These are phyloP conservation scores for Odocoileus virginianus DNA, from an alignment of 2,113 vertebrate species.

Conservation along the genomic window DNA sequence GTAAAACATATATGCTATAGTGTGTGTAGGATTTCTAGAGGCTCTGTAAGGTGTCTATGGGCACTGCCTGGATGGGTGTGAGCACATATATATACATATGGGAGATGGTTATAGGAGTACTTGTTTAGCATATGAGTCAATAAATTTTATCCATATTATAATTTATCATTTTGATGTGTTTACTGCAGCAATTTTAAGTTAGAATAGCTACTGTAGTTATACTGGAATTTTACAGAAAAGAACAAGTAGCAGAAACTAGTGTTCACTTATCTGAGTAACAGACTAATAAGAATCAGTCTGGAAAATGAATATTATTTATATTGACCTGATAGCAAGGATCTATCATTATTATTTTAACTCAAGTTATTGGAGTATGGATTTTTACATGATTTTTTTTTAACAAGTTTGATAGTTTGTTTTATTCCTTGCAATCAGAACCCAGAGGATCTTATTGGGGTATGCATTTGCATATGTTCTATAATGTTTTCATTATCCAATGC, in stretches of 20 bases:
- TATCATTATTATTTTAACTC: constrained; percentile 19
- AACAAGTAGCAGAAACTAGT: background rate
- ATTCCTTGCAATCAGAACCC: constrained; percentile 71
- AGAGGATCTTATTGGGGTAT: constrained; percentile 64
- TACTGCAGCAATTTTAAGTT: background rate
- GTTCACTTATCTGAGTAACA: background rate
- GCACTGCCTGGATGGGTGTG: background rate
- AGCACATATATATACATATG: background rate
- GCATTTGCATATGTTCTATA: constrained; percentile 59
- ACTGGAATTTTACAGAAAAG: constrained; percentile 25
- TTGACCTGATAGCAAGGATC: constrained; percentile 31
- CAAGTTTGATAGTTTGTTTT: constrained; percentile 74
- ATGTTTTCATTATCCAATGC: constrained; percentile 48
- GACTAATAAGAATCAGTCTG: background rate
- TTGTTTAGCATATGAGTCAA: background rate
- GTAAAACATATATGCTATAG: background rate
- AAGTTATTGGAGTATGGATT: constrained; percentile 49
- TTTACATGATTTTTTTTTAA: constrained; percentile 40
- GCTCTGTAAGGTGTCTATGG: background rate
- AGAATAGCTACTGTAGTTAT: background rate
- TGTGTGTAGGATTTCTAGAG: background rate
- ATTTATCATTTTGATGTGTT: background rate
- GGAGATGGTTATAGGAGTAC: background rate
- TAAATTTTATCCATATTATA: constrained; percentile 24
- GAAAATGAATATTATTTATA: constrained; percentile 21